Base-by-base conservation (phyloP, 1,140 invertebrate species). In the Helicorthomorpha holstii region DNA sequence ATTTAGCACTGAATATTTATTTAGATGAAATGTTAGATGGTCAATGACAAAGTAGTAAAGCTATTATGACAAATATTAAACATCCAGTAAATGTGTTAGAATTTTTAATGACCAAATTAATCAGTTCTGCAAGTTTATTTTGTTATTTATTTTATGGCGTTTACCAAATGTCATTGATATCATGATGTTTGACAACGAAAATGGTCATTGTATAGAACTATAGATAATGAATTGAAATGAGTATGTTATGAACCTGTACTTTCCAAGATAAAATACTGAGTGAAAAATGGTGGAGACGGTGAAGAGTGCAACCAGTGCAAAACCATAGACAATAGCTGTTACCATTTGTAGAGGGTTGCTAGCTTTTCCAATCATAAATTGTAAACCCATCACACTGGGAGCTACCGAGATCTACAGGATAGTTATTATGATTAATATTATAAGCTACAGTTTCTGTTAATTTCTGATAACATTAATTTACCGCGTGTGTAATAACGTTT, bases 241-340 rank as follows among this genome's bases (percentile, higher is more conserved):
- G 19, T 19, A 25, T 7, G 14, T 19, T 27, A 34, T 52, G 56
- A 55, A 72, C 68, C 59, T 64, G 49, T 61, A 66, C 48, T 59
- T 61, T 49, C 63, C 67, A 19, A 58, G 59, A 58, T 82, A 92
- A 64, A 83, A 90, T 14, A 88, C 76, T 38, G 80, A 80, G 64
- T 95, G 90, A 72, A 93, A 95, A 60, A 81, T 77, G 21, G 87
- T 90, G n/a, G 88, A 93, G 4, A 91, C 75, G 21, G 77, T 78
- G 69, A 95, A 95, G 26, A 94, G 76, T 46, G 87, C 75, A 29
- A 90, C 78, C 0, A 93, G 72, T 12, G 86, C 84, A 22, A 77
- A 71, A 3, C 90, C 90, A 67, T 93, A 95, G 27, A 94, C 77
- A 52, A 82, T 69, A 22, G 85, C 83, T 1, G 84, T 84, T 46